Evolutionary conservation across 2,888 invertebrate species (phyloP), one percentile per base, ranked within the genome.

Genomic region (Polymixis lichenea): DNA sequence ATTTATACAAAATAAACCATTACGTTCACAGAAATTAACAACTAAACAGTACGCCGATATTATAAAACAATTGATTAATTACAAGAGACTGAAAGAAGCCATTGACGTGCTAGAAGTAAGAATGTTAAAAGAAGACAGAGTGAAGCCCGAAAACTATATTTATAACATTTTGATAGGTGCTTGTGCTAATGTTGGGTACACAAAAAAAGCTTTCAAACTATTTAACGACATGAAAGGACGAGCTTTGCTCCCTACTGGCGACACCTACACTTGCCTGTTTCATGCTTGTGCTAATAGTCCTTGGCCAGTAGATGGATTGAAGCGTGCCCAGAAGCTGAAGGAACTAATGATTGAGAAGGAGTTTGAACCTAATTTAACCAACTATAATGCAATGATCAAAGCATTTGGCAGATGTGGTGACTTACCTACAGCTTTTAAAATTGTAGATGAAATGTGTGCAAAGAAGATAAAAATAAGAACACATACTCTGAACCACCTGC

Each of bases 351-450:
- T 97, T 67, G 97, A 98, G 87, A 98, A 98, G 88, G 97, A 97
- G 13, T 95, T 97, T 83, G 96, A 97, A 83, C 97, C 98, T 6
- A 98, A 98, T 91, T 92, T 97, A 1, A 97, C 97, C 13, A 98
- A 98, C 90, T 99, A 98, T 90, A 98, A 99, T 96, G 97, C 98
- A 6, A 98, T 99, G 98, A 98, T 99, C 53, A 99, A 99, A 96
- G 98, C 99, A 2, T 99, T 98, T 95, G 99, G 98, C 0, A 97
- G 98, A 78, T 98, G 98, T 94, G 98, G 98, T 0, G 98, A 98
- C 92, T 91, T 98, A 28, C 90, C 97, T 76, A 97, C 97, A 56
- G 98, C 99, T 1, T 99, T 99, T 93, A 92, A 97, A 90, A 92
- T 99, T 75, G 98, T 98, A 3, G 99, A 99, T 95, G 98, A 99